These are phyloP conservation scores for Zele albiditarsus DNA, from an alignment of 2,888 invertebrate genomes.

Conservation along the genomic window DNA sequence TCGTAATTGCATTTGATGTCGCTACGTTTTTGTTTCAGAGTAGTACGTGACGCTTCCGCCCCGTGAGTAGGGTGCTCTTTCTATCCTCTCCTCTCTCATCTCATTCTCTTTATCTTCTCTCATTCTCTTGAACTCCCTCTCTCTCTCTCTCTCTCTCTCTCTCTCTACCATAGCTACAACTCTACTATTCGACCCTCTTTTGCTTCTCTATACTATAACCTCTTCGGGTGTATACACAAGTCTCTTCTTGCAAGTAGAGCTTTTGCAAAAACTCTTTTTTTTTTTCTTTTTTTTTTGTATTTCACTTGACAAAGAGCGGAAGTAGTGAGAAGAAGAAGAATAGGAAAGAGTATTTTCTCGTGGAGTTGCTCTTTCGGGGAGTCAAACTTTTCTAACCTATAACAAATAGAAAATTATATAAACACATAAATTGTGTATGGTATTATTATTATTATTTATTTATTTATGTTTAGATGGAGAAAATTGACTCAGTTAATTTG, in stretches of 20 bases:
- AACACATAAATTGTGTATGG: neutral
- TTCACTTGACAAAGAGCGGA: constrained; percentile 28
- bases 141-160: constrained; percentile 27
- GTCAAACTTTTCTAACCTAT: neutral
- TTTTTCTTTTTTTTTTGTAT: neutral
- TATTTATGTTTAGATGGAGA: neutral
- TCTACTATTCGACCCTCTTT: constrained; percentile 25
- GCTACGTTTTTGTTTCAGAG: constrained; percentile 73
- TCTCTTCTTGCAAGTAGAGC: constrained; percentile 13
- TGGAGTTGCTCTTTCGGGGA: neutral
- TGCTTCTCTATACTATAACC: constrained; percentile 23
- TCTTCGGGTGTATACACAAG: constrained; percentile 30
- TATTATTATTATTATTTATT: neutral
- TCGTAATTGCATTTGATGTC: constrained; percentile 72
- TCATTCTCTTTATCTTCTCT: constrained; percentile 45
- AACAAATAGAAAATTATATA: neutral
- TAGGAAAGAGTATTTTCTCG: neutral
- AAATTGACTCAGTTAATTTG: constrained; percentile 30
- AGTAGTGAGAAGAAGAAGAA: constrained; percentile 36
- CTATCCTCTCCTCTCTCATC: constrained; percentile 28
- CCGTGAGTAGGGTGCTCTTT: constrained; percentile 57
- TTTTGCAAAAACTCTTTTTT: neutral
- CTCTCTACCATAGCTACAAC: constrained; percentile 41
- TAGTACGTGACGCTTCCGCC: constrained; percentile 71
- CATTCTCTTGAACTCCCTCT: constrained; percentile 23